Evolutionary conservation across 2,113 vertebrate genomes (phyloP).

Genomic region (Corapipo altera): DNA sequence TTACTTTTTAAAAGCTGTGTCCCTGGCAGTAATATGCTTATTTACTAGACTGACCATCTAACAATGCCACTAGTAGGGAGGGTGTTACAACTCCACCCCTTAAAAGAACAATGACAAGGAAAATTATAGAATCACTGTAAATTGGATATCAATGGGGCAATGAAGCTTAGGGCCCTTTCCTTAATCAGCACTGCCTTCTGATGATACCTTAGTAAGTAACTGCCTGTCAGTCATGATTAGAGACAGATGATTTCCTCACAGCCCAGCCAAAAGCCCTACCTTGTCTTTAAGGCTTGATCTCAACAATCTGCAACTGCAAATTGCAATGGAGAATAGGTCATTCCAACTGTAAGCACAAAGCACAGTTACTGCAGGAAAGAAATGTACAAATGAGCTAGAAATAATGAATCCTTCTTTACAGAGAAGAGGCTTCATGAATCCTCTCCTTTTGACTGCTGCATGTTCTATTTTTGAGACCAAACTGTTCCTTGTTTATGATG

Average conservation of each 20-base stretch:
- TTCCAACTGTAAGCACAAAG: background rate
- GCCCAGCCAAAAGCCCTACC: background rate
- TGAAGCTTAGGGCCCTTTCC: background rate
- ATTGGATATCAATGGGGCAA: background rate
- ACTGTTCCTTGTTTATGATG: background rate
- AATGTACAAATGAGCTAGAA: background rate
- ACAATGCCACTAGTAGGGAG: background rate
- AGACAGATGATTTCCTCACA: background rate
- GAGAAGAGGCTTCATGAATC: background rate
- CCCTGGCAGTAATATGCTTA: background rate
- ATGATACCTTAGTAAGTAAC: background rate
- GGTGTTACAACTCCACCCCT: background rate
- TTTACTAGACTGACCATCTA: background rate
- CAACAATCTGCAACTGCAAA: background rate
- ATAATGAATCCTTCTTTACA: background rate
- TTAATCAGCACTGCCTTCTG: background rate
- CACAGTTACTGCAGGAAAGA: background rate
- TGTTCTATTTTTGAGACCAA: conserved; percentile 4
- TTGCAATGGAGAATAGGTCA: background rate
- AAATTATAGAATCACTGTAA: background rate
- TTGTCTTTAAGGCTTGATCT: background rate
- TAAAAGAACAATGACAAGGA: background rate
- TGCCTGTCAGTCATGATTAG: background rate
- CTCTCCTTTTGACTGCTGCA: background rate
- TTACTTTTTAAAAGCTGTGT: background rate